Conservation (phyloP, 2,113 vertebrate species). For the Coptodon rendalli region DNA sequence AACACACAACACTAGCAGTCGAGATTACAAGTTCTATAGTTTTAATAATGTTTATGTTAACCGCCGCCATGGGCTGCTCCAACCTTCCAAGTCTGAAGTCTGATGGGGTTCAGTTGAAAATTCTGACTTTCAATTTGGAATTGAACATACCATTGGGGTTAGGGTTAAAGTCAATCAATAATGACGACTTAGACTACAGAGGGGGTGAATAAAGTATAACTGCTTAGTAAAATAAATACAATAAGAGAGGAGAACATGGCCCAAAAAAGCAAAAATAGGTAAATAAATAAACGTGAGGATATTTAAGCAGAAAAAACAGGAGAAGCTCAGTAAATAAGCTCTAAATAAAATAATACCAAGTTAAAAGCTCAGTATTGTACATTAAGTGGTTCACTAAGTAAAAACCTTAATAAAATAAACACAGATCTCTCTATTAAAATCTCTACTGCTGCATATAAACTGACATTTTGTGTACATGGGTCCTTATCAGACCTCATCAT, state of each 20-base stretch:
- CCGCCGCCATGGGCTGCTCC: background rate
- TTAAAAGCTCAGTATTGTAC: background rate
- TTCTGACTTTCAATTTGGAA: background rate
- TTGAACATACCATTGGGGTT: background rate
- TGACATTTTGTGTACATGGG: background rate
- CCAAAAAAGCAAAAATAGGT: background rate
- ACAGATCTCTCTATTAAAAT: background rate
- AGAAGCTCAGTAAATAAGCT: background rate
- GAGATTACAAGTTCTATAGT: background rate
- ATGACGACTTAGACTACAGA: background rate
- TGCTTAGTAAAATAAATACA: background rate
- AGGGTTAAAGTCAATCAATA: background rate
- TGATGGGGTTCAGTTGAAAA: background rate
- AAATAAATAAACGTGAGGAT: background rate
- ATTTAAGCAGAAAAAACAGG: background rate
- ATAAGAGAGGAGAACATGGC: background rate
- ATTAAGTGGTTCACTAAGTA: background rate
- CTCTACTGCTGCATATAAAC: background rate
- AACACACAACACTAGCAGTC: background rate
- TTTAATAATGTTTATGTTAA: background rate
- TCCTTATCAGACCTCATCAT: background rate
- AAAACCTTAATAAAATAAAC: background rate
- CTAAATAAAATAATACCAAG: background rate
- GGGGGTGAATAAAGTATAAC: background rate
- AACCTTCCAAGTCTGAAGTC: background rate